phyloP scores from a whole-genome alignment of 2,888 invertebrate species.

The Trachelus tabidus region DNA sequence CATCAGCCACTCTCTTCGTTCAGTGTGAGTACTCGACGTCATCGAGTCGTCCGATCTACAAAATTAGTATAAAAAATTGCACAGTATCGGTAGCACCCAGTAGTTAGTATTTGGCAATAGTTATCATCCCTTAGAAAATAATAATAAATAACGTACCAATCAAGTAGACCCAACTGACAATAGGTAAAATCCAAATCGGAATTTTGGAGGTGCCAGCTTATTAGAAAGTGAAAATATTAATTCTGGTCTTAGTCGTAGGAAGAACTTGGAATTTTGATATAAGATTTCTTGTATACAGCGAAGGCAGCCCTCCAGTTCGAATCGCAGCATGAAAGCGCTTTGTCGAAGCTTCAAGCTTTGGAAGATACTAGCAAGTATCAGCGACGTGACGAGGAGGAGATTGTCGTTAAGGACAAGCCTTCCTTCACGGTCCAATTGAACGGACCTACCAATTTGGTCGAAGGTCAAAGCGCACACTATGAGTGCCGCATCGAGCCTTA shows the following conservation, averaged over 20 bases:
- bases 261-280: background rate
- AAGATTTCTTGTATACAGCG: constrained; percentile 68
- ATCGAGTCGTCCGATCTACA: background rate
- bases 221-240: background rate
- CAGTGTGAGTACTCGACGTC: constrained; percentile 74
- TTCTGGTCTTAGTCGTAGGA: background rate
- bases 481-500: constrained; percentile 94
- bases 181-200: background rate
- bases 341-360: constrained; percentile 86
- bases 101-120: background rate
- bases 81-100: background rate
- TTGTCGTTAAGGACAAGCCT: constrained; percentile 84
- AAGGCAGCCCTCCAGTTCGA: constrained; percentile 90
- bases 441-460: constrained; percentile 85
- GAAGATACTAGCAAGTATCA: constrained; percentile 86
- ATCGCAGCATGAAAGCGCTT: constrained; percentile 88
- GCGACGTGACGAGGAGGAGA: constrained; percentile 84
- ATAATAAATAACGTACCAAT: background rate
- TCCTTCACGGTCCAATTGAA: constrained; percentile 87
- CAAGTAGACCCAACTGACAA: background rate
- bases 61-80: background rate
- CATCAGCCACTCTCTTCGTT: constrained; percentile 90
- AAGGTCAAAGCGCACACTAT: constrained; percentile 92
- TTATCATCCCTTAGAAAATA: background rate
- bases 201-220: background rate